These are phyloP conservation scores for Euwallacea similis DNA, from an alignment of 1,140 invertebrate species.

Conservation along the genomic window DNA sequence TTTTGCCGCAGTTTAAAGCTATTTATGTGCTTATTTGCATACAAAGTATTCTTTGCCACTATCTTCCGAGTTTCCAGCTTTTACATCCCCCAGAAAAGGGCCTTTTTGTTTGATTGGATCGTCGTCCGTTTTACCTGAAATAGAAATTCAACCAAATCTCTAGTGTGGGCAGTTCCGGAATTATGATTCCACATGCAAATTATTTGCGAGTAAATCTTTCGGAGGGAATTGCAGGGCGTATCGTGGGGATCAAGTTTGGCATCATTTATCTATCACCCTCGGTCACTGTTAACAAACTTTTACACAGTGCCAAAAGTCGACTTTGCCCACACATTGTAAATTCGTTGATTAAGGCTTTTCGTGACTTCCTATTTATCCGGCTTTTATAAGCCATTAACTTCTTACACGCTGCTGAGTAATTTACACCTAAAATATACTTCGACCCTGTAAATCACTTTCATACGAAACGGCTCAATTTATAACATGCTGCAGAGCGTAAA, in stretches of 20 bases:
- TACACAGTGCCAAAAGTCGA: no score
- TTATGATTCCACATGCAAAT: no score
- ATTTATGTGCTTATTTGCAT: conserved; percentile 33
- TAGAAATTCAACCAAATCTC: conserved; percentile 13
- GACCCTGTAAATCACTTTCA: not conserved
- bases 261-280: no score
- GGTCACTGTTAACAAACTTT: no score
- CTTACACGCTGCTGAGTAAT: not conserved
- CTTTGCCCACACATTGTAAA: no score
- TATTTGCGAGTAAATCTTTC: no score
- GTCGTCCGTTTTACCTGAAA: conserved; percentile 19
- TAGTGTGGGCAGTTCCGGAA: not conserved
- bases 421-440: not conserved
- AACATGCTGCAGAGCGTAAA: no score
- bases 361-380: not conserved
- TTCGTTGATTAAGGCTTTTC: no score
- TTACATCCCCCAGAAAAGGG: not conserved
- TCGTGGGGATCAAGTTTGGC: no score
- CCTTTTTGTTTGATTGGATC: conserved; percentile 31
- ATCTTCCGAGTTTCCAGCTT: conserved; percentile 12
- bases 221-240: no score
- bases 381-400: conserved; percentile 6
- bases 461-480: not conserved
- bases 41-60: conserved; percentile 22
- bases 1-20: conserved; percentile 30